A percentile compares a stretch with the other conserved stretches of the same genome.
Evolutionary conservation across 92 coral and sea anemone genomes (phyloP).

Genomic region (Anthopleura xanthogrammica): DNA sequence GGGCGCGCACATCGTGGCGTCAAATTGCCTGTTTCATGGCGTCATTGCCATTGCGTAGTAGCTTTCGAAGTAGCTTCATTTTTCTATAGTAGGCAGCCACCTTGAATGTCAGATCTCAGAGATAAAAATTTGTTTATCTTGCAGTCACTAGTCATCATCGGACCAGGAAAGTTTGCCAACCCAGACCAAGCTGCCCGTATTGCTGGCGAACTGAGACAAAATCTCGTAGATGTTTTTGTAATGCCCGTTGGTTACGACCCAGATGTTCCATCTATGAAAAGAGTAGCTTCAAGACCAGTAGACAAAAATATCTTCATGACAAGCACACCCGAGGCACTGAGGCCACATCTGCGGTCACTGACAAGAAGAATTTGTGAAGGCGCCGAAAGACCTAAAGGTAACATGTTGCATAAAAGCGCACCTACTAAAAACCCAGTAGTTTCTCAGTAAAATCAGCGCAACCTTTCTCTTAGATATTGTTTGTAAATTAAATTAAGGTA

Average conservation of each 20-base stretch:
- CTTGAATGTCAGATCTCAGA: too few species aligned
- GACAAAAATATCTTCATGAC: conserved; percentile 67
- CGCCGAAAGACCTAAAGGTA: conserved; percentile 46
- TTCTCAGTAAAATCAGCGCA: too few species aligned
- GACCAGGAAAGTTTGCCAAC: conserved; percentile 50
- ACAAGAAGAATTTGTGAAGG: conserved; percentile 58
- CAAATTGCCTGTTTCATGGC: too few species aligned
- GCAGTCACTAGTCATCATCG: conserved; percentile 56
- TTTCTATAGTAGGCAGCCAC: too few species aligned
- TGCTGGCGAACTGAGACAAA: conserved; percentile 41
- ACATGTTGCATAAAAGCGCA: neutral
- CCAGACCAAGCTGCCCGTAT: conserved; percentile 37
- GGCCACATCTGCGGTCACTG: conserved; percentile 49
- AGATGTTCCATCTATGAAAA: conserved; percentile 49
- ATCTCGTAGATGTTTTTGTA: conserved; percentile 53
- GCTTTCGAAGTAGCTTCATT: too few species aligned
- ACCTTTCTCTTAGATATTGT: too few species aligned
- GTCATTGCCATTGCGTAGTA: too few species aligned
- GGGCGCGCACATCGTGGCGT: too few species aligned
- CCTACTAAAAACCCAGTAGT: too few species aligned
- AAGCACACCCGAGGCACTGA: conserved; percentile 59
- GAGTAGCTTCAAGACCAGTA: conserved; percentile 48
- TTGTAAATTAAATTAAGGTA: too few species aligned
- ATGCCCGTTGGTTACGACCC: conserved; percentile 56
- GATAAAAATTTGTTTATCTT: neutral